Evolutionary conservation across 2,797 vertebrate species (phyloP).

Genomic region (Myiotriccus ornatus): DNA sequence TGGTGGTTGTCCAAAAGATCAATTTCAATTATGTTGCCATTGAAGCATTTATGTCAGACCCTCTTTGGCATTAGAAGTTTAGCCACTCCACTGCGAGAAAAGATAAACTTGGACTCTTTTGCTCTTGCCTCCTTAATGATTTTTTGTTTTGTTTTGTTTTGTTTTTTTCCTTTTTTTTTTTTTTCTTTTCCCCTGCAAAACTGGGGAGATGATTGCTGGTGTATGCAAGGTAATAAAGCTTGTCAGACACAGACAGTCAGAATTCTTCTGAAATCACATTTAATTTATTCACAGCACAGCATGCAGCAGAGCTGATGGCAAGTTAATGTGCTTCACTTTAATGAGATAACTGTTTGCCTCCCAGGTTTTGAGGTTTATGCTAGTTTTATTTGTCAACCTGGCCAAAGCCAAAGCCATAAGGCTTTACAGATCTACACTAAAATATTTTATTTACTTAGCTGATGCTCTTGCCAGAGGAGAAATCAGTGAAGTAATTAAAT

Average conservation of each 20-base stretch:
- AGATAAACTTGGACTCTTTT: background rate
- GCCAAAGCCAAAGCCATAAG: slow-evolving; percentile 25
- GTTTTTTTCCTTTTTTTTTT: background rate
- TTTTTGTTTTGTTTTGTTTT: background rate
- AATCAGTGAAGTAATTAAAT: slow-evolving; percentile 2
- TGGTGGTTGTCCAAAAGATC: background rate
- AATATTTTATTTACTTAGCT: slow-evolving; percentile 45
- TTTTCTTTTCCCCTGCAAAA: background rate
- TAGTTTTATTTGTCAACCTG: slow-evolving; percentile 67
- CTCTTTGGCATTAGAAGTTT: background rate
- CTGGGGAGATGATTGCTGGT: slow-evolving; percentile 31
- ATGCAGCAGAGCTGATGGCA: slow-evolving; percentile 55
- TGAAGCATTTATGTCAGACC: background rate
- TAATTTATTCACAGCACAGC: slow-evolving; percentile 72
- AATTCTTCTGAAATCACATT: slow-evolving; percentile 61
- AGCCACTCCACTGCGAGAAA: background rate
- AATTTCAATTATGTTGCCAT: fast-evolving
- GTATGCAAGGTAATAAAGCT: slow-evolving; percentile 21
- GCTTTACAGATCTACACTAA: slow-evolving; percentile 24
- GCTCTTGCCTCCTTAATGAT: background rate
- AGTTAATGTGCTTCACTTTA: slow-evolving; percentile 72
- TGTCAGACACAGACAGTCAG: slow-evolving; percentile 48
- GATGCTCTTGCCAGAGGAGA: background rate
- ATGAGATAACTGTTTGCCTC: slow-evolving; percentile 69
- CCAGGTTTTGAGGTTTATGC: slow-evolving; percentile 52